These are phyloP conservation scores for Cervus canadensis DNA, from an alignment of 2,113 vertebrate species.

Conservation along the genomic window DNA sequence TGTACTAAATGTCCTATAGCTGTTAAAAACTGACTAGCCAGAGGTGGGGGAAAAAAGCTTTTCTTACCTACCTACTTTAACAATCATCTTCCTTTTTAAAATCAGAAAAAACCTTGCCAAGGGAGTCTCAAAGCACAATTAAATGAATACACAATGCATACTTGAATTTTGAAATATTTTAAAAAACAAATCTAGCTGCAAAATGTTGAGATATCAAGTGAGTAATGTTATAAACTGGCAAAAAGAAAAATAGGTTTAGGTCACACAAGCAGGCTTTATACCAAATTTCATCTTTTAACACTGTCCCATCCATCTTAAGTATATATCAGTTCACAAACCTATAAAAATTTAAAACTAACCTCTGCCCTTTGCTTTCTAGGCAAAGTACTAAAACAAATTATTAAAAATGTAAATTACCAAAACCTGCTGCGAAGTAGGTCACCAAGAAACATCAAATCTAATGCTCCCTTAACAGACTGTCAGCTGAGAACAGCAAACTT, in stretches of 20 bases:
- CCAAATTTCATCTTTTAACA: constrained; percentile 1
- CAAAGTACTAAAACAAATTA: not conserved
- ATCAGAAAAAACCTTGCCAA: not conserved
- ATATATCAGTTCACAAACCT: not conserved
- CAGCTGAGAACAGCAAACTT: not conserved
- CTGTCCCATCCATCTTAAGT: not conserved
- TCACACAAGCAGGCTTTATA: not conserved
- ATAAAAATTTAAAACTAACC: not conserved
- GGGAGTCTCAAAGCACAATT: not conserved
- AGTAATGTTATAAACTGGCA: not conserved
- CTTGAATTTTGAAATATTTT: not conserved
- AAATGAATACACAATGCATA: not conserved
- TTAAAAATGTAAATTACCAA: not conserved
- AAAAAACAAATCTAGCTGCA: not conserved
- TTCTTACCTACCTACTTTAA: not conserved
- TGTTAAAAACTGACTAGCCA: not conserved
- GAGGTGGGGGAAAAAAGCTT: accelerated
- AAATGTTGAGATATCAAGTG: not conserved
- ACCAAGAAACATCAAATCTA: constrained; percentile 24
- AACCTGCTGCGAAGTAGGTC: not conserved
- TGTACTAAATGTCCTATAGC: not conserved
- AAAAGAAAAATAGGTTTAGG: not conserved
- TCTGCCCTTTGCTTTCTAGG: not conserved
- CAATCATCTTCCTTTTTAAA: not conserved
- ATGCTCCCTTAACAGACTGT: not conserved